Percentiles rank a stretch among this genome's conserved stretches.
Evolutionary conservation across 2,888 invertebrate genomes (phyloP).

Genomic region (Leucoma salicis): DNA sequence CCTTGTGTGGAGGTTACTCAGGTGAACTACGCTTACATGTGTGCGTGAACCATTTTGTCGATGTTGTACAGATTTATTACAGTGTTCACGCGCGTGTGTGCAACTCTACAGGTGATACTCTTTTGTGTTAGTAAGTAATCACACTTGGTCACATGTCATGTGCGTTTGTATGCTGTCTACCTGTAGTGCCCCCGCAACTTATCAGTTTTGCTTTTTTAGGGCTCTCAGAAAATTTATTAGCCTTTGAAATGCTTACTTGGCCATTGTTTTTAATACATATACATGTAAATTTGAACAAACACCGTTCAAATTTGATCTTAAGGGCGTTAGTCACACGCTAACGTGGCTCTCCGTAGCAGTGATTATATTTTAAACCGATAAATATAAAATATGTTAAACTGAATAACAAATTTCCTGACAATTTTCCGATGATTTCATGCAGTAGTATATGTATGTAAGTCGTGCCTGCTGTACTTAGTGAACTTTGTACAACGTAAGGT

Average conservation of each 20-base stretch:
- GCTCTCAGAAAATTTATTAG: slow-evolving; percentile 53
- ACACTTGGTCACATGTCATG: slow-evolving; percentile 74
- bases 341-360: slow-evolving; percentile 17
- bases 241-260: slow-evolving; percentile 47
- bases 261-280: slow-evolving; percentile 41
- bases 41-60: slow-evolving; percentile 73
- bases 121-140: slow-evolving; percentile 51
- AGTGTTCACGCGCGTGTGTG: slow-evolving; percentile 40
- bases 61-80: slow-evolving; percentile 73
- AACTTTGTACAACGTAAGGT: slow-evolving; percentile 78
- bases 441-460: slow-evolving; percentile 43
- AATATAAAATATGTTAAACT: slow-evolving; percentile 17
- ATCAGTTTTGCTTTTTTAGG: slow-evolving; percentile 71
- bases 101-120: slow-evolving; percentile 57
- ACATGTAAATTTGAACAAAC: slow-evolving; percentile 26
- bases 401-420: slow-evolving; percentile 36
- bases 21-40: slow-evolving; percentile 53
- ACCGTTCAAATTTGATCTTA: slow-evolving; percentile 30
- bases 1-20: slow-evolving; percentile 72
- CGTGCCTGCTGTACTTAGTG: slow-evolving; percentile 67
- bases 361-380: slow-evolving; percentile 22
- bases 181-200: slow-evolving; percentile 72
- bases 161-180: slow-evolving; percentile 66
- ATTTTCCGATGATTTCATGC: slow-evolving; percentile 43
- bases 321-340: slow-evolving; percentile 13